These are phyloP conservation scores for Salvator merianae DNA, from an alignment of 2,113 vertebrate genomes.

Conservation along the genomic window DNA sequence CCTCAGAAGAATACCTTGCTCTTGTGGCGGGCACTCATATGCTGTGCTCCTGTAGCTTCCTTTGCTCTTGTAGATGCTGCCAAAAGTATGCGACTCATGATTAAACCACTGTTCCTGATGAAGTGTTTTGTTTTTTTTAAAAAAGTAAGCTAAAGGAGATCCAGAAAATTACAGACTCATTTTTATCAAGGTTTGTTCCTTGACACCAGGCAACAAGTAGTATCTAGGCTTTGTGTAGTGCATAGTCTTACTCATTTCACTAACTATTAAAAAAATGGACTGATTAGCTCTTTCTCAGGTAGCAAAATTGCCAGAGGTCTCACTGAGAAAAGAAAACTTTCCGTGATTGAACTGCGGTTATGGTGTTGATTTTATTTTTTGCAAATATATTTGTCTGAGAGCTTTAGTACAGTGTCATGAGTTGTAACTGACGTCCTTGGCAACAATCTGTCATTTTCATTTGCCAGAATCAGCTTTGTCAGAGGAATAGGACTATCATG, in stretches of 20 bases:
- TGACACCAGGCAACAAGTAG: background rate
- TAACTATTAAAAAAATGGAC: background rate
- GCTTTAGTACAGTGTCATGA: conserved; percentile 1
- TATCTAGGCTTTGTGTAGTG: background rate
- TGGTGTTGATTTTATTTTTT: background rate
- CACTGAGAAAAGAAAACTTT: background rate
- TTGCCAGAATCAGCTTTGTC: background rate
- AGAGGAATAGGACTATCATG: background rate
- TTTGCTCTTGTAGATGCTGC: too few species aligned
- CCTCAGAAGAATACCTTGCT: too few species aligned
- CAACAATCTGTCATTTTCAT: conserved; percentile 22
- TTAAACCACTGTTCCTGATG: too few species aligned
- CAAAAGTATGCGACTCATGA: too few species aligned
- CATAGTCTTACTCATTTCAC: background rate
- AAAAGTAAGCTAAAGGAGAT: too few species aligned
- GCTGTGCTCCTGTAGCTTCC: too few species aligned
- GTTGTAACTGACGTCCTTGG: conserved; percentile 5
- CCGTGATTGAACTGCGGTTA: background rate
- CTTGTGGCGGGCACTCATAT: too few species aligned
- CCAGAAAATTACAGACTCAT: too few species aligned
- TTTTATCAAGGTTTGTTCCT: too few species aligned
- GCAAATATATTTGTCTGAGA: background rate
- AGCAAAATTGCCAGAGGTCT: background rate
- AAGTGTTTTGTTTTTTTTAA: too few species aligned
- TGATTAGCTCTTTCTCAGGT: background rate